Conservation (phyloP, 1,140 invertebrate species). For the Eciton burchellii region DNA sequence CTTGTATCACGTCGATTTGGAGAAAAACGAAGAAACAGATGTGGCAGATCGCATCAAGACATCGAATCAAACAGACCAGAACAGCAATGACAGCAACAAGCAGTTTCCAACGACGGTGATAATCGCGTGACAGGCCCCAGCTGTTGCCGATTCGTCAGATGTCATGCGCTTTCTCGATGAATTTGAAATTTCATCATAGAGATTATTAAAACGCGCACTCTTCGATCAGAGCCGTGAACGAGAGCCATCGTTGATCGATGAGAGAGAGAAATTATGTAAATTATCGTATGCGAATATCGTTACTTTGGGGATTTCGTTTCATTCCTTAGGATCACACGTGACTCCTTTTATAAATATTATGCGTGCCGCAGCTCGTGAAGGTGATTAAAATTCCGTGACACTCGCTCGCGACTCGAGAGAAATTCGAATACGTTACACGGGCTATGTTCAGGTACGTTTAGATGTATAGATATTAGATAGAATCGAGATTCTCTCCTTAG, state of each 20-base stretch:
- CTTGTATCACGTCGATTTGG: slow-evolving; percentile 78
- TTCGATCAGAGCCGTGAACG: not conserved
- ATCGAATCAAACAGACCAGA: slow-evolving; percentile 58
- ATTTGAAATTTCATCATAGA: not conserved
- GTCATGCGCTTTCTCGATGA: slow-evolving; percentile 11
- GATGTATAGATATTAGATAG: not conserved
- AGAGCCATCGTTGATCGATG: not conserved
- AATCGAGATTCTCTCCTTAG: not conserved
- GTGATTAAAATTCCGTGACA: no score
- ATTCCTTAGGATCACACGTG: no score
- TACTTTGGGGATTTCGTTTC: no score
- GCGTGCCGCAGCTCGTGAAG: no score
- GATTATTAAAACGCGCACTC: not conserved
- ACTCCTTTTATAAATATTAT: no score
- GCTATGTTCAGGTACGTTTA: no score
- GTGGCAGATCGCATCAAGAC: slow-evolving; percentile 73
- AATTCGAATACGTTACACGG: no score
- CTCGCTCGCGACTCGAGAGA: no score
- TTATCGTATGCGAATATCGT: no score
- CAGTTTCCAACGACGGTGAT: slow-evolving; percentile 4
- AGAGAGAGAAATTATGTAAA: not conserved
- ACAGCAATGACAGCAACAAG: slow-evolving; percentile 72
- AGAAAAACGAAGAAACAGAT: slow-evolving; percentile 62
- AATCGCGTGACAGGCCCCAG: slow-evolving; percentile 36
- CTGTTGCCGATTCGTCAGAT: not conserved